Percentiles rank a stretch among this genome's conserved stretches.
Conservation (phyloP, 2,113 vertebrate genomes). For the rat (Rattus norvegicus) region DNA sequence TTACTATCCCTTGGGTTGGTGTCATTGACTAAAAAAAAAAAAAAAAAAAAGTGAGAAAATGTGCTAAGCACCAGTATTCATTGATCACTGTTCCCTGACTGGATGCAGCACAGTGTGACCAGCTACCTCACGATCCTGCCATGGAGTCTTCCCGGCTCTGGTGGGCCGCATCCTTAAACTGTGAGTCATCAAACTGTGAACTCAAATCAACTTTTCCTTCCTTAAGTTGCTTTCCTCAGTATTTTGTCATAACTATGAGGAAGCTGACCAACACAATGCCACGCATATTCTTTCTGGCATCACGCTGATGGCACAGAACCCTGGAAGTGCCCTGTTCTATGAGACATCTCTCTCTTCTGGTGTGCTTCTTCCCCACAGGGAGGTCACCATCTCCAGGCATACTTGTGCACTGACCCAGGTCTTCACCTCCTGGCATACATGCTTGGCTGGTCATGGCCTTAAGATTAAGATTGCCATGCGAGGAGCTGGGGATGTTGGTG, state of each 20-base stretch:
- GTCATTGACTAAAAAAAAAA: too few species aligned
- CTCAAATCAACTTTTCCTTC: not conserved
- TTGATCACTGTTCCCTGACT: not conserved
- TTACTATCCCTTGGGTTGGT: too few species aligned
- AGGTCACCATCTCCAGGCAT: rapidly evolving
- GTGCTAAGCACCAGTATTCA: too few species aligned
- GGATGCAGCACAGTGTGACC: not conserved
- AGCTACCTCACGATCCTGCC: not conserved
- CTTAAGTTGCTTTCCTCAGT: not conserved
- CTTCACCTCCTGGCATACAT: not conserved
- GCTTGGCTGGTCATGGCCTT: rapidly evolving
- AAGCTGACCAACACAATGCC: not conserved
- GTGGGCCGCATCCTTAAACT: not conserved
- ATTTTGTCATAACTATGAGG: not conserved
- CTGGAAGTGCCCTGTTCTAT: rapidly evolving
- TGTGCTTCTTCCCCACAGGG: not conserved
- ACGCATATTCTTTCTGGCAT: not conserved
- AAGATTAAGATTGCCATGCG: not conserved
- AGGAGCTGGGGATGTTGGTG: not conserved
- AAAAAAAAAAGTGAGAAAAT: not conserved
- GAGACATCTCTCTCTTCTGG: rapidly evolving
- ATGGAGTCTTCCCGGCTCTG: not conserved
- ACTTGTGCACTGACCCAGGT: not conserved
- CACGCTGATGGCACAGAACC: not conserved
- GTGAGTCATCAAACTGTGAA: not conserved